Base-by-base conservation (phyloP, 2,888 invertebrate genomes). In the Apotomis turbidana region DNA sequence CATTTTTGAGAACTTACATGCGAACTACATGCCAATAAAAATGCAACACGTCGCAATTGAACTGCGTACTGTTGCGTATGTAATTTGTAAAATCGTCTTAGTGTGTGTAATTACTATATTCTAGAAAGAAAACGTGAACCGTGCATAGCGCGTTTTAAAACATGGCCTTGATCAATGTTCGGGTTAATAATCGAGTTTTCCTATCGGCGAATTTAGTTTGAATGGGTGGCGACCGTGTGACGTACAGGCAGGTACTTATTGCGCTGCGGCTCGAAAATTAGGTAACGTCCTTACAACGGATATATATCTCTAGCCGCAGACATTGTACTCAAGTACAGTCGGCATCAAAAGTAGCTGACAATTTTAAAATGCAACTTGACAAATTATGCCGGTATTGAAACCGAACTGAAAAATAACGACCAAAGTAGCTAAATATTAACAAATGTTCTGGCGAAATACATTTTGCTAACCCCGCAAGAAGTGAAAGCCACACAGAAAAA, bases 161-260 rank as follows among this genome's bases (percentile, higher is more conserved):
- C 68, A 3, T 51, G 72, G 54, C 72, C 69, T 73, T 73, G 69
- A 63, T 69, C 15, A 72, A 49, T 71, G 41, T 51, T 51, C 69
- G 54, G 69, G 58, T 69, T 68, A 63, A 69, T 73, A 59, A 68
- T 51, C 67, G 38, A 67, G 54, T 51, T 61, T 59, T 69, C 46
- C 63, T 63, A 68, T 58, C 63, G 46, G 57, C 46, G 13, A 13
- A 38, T 59, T 64, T 52, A 44, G 52, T 52, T 55, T 52, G n/a
- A 57, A 70, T 70, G 70, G 62, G 62, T 62, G 69, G 61, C 13
- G 49, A 57, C 61, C 10, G 60, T 8, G 61, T 61, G 60, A 68
- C 60, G 58, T 51, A 58, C 51, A 51, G 59, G 58, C 58, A 58
- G 15, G 49, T 49, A 49, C 9, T 8, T 49, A 49, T 58, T 58